Conservation (phyloP, 2,113 vertebrate genomes). For the Callopanchax toddi region DNA sequence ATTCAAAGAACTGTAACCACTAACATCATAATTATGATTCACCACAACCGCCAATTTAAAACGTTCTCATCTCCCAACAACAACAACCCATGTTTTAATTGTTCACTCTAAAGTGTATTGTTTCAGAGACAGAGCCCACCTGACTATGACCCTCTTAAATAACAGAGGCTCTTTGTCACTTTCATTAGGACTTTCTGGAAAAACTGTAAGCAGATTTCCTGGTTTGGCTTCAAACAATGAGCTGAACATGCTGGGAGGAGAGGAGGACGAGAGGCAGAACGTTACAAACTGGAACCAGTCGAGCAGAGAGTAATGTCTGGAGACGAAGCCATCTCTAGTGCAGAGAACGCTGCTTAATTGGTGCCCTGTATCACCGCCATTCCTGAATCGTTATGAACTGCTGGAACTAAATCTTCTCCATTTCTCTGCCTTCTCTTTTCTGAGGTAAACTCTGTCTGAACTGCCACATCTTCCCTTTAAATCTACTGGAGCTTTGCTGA, state of each 20-base stretch:
- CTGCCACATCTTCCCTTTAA: too few species aligned
- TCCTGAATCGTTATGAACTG: conserved; percentile 52
- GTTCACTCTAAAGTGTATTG: neutral
- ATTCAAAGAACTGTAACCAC: conserved; percentile 18
- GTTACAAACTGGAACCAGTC: conserved; percentile 54
- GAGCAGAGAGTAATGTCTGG: conserved; percentile 52
- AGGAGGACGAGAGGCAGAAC: conserved; percentile 37
- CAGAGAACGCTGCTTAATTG: conserved; percentile 68
- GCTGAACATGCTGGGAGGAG: conserved; percentile 33
- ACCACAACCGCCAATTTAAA: conserved; percentile 2
- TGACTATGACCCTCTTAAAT: neutral
- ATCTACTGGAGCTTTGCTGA: too few species aligned
- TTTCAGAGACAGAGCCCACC: neutral
- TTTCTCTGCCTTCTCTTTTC: neutral
- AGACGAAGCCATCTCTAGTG: conserved; percentile 39
- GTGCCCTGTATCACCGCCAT: conserved; percentile 52
- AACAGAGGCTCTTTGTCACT: conserved; percentile 27
- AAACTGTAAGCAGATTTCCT: conserved; percentile 38
- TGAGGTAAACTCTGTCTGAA: conserved; percentile 16
- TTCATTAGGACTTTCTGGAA: neutral
- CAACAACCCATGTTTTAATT: neutral
- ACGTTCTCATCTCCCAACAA: neutral
- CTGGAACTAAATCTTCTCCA: conserved; percentile 43
- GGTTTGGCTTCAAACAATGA: conserved; percentile 37
- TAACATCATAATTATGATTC: neutral